Base-by-base conservation (phyloP, 2,888 invertebrate genomes). In the Pyrochroa serraticornis region DNA sequence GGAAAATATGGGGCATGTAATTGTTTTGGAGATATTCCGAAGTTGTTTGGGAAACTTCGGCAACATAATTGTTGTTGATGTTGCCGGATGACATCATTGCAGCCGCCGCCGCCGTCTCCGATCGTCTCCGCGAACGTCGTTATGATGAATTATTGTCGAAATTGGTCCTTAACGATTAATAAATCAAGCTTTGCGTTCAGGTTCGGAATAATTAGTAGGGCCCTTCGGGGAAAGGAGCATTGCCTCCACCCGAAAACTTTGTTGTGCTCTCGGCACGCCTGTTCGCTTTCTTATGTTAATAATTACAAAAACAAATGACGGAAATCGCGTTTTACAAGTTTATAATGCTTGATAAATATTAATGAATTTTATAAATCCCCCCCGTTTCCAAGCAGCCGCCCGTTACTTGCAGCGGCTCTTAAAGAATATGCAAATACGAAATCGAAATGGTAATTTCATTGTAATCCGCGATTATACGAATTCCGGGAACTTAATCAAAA, bases 361-460 rank as follows among this genome's bases (percentile, higher is more conserved):
- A 68, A 68, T 68, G 68, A 66, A 65, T 62, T 64, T 65, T 64
- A 50, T 65, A 66, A 64, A 64, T 63, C 65, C 61, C 53, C 42
- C 53, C 61, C 54, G 54, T 64, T 62, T 55, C 48, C 55, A 33
- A 32, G 48, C 34, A 45, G 14, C 12, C 54, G 62, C 53, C 46
- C 35, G 14, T 34, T 39, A 39, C 41, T 54, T 44, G 43, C 45
- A 22, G 22, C 22, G 38, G 55, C 47, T 60, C 58, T 62, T 60
- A 61, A 68, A 65, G 66, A 67, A 64, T 63, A 68, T 68, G 68
- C 67, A 68, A 68, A 68, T 68, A 55, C 60, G 62, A 58, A 63
- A 67, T 68, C 68, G 67, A 66, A 68, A 68, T 68, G 68, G 66
- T 67, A 68, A 68, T 68, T 68, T 67, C 60, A 66, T 66, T 66